Evolutionary conservation across 2,888 invertebrate species (phyloP).

Genomic region (Pristionchus entomophagus): DNA sequence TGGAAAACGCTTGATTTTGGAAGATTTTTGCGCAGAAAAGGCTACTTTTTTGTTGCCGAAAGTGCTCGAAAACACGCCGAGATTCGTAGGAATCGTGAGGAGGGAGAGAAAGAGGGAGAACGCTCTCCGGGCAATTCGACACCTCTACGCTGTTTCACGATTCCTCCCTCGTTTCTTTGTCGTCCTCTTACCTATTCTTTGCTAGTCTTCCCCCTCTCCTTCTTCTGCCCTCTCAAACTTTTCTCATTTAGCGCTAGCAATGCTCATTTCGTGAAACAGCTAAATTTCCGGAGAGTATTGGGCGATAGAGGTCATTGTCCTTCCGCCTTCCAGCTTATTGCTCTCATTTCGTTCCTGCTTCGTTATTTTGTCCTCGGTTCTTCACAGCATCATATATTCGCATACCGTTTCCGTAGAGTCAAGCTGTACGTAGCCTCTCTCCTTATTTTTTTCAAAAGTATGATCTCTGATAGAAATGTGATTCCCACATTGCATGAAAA

Average conservation of each 20-base stretch:
- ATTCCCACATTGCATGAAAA: neutral
- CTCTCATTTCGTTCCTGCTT: neutral
- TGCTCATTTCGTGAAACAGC: neutral
- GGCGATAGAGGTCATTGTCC: neutral
- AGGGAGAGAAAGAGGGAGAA: neutral
- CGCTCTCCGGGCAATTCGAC: conserved; percentile 2
- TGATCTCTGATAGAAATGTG: too few relatives aligned
- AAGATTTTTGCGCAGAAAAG: too few relatives aligned
- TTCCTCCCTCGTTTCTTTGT: conserved; percentile 1
- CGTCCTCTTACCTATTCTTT: conserved; percentile 12
- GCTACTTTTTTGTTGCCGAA: neutral
- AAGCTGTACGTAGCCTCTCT: too few relatives aligned
- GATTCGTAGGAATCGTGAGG: neutral
- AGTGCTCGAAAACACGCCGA: neutral
- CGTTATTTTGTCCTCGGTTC: too few relatives aligned
- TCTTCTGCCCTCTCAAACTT: neutral
- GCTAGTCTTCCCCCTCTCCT: neutral
- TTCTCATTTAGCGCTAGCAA: conserved; percentile 17
- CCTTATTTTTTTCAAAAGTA: too few relatives aligned
- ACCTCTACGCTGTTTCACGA: neutral
- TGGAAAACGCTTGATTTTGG: too few relatives aligned
- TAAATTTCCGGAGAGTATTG: neutral
- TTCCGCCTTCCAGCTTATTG: neutral
- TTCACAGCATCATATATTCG: too few relatives aligned
- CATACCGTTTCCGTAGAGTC: too few relatives aligned